Base-by-base conservation (phyloP, 2,888 invertebrate genomes). In the Portevinia maculata region DNA sequence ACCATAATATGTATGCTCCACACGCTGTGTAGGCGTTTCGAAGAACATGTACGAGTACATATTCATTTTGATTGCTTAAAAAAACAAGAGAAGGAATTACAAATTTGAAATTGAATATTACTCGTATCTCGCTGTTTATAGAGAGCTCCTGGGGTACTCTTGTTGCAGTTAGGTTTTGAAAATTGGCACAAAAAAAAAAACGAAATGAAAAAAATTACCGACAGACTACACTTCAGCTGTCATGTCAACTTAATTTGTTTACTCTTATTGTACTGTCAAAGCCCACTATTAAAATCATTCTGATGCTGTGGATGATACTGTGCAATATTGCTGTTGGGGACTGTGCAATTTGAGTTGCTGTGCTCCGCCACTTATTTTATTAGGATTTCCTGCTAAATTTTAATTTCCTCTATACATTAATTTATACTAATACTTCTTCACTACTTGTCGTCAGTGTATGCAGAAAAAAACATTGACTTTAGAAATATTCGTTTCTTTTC, bases 321-420 rank as follows among this genome's bases (percentile, higher is more conserved):
- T 81, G 79, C 75, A 75, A 75, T 75, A 50, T 79, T 79, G 74
- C 41, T 70, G 13, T 39, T 39, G n/a, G n/a, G n/a, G 39, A 39
- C 39, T 39, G 64, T 75, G 70, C 59, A 76, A 76, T 81, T 75
- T 81, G 70, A 62, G 24, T 15, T 79, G 75, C 5, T 81, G 74
- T 52, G 44, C 44, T 48, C 53, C 44, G 57, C 55, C 64, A 71
- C 81, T 81, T 76, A 65, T 76, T 81, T 76, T 81, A 81, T 81
- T 76, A 81, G 81, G 81, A 81, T 81, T 81, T 81, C 81, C 81
- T 81, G 81, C 81, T 81, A 76, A 81, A 76, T 81, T 81, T 76
- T 76, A 81, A 81, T 81, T 81, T 81, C 81, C 81, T 81, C 81
- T 60, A 59, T 46, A 76, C 44, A 48, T 52, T 39, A 39, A 62